Evolutionary conservation across 2,888 invertebrate genomes (phyloP).

Genomic region (Sturmia bella): DNA sequence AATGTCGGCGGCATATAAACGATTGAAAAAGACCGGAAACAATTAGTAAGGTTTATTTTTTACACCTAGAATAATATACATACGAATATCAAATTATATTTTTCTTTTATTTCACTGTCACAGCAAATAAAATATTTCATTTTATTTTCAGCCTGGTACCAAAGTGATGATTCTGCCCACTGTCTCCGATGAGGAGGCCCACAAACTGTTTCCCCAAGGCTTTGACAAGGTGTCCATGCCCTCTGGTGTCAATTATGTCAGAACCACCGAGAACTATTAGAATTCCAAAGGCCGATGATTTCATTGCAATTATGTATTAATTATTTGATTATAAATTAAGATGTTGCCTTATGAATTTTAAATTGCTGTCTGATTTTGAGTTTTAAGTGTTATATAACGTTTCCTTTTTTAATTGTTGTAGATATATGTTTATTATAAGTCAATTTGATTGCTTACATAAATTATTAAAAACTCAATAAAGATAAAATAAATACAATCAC

Average conservation of each 20-base stretch:
- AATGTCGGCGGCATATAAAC: too few relatives aligned
- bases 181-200: constrained; percentile 86
- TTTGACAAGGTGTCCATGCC: constrained; percentile 87
- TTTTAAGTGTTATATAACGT: too few relatives aligned
- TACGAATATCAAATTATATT: background rate
- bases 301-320: background rate
- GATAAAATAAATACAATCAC: too few relatives aligned
- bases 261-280: constrained; percentile 87
- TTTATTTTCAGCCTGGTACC: constrained; percentile 84
- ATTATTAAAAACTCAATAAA: too few relatives aligned
- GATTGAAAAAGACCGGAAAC: too few relatives aligned
- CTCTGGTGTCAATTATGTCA: constrained; percentile 89
- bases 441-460: too few relatives aligned
- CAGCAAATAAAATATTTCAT: constrained; percentile 66
- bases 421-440: too few relatives aligned
- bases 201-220: constrained; percentile 87
- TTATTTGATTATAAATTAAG: background rate
- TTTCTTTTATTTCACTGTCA: constrained; percentile 17
- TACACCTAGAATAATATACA: too few relatives aligned
- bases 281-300: background rate
- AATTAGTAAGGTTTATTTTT: too few relatives aligned
- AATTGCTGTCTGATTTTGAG: background rate
- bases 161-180: constrained; percentile 91
- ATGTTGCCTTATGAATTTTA: constrained; percentile 1
- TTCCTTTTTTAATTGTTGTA: too few relatives aligned